Base-by-base conservation (phyloP, 2,888 invertebrate species). In the Zele albiditarsus region DNA sequence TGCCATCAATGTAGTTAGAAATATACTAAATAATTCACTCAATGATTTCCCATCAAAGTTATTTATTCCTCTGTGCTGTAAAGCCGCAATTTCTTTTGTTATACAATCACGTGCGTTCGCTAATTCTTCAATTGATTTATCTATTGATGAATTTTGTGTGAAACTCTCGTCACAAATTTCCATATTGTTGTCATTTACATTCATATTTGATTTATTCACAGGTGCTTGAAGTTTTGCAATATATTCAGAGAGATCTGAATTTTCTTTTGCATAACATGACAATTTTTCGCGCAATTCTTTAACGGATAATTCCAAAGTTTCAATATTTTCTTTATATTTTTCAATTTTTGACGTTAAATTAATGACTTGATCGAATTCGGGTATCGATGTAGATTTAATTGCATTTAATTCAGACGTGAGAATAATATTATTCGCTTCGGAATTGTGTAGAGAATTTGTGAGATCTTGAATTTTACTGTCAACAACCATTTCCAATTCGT, bases 181-280 rank as follows among this genome's bases (percentile, higher is more conserved):
- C 20, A 81, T 67, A 68, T 81, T 75, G 57, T 60, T 68, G 16
- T 75, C 53, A 27, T 60, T 70, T 10, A n/a, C 10, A 23, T 77
- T 69, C 63, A 78, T 58, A 8, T 68, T 72, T 14, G 20, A 65
- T 23, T 78, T 74, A 28, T 83, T 80, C n/a, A 78, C 77, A 3
- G 28, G 70, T 33, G 71, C 31, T 8, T 69, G 65, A 16, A 83
- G 60, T 31, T 77, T 81, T 23, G 75, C 72, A 10, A 84, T 67
- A 74, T 82, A 77, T 16, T 80, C 78, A 25, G 77, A 79, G 6
- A 83, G 76, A 5, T 80, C 71, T 1, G 71, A 53, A 10, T 79
- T 82, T 46, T 90, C 90, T 49, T 86, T 87, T 82, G 90, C 88
- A 82, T 88, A 89, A 14, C 86, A 79, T 75, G 89, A 85, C 62